phyloP scores from a whole-genome alignment of 1,140 invertebrate genomes.

The Drosophila fuyamai region DNA sequence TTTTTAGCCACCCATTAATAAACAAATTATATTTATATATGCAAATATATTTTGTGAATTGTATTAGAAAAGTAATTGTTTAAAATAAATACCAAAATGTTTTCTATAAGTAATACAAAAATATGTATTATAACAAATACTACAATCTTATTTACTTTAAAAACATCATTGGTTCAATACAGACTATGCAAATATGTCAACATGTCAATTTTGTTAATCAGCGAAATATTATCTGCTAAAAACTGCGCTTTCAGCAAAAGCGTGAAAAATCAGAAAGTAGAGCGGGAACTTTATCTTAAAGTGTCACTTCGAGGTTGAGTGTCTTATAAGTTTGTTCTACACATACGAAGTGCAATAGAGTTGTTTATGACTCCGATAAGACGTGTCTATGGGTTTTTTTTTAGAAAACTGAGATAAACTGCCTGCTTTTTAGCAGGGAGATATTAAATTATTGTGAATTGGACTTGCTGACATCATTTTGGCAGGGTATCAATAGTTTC shows the following conservation, averaged over 20 bases:
- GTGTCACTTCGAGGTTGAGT: slow-evolving; percentile 8
- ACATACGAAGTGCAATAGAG: background rate
- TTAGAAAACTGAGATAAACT: slow-evolving; percentile 7
- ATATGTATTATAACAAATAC: too few species aligned
- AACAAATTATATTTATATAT: too few species aligned
- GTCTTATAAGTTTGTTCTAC: background rate
- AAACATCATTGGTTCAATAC: too few species aligned
- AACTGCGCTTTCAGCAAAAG: background rate
- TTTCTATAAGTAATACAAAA: too few species aligned
- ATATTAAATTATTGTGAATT: background rate
- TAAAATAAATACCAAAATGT: too few species aligned
- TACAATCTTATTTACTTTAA: too few species aligned
- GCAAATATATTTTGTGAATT: too few species aligned
- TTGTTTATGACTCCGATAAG: slow-evolving; percentile 21
- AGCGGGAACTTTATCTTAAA: slow-evolving; percentile 15
- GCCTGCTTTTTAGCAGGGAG: background rate
- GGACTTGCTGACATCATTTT: background rate
- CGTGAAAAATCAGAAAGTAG: background rate
- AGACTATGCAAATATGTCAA: background rate
- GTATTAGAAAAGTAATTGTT: too few species aligned
- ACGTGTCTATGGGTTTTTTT: background rate
- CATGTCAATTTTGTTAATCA: background rate
- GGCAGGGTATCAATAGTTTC: slow-evolving; percentile 11
- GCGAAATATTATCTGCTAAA: background rate
- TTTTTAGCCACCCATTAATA: too few species aligned